Evolutionary conservation across 1,140 invertebrate genomes (phyloP).

Genomic region (Bradynema listronoti): DNA sequence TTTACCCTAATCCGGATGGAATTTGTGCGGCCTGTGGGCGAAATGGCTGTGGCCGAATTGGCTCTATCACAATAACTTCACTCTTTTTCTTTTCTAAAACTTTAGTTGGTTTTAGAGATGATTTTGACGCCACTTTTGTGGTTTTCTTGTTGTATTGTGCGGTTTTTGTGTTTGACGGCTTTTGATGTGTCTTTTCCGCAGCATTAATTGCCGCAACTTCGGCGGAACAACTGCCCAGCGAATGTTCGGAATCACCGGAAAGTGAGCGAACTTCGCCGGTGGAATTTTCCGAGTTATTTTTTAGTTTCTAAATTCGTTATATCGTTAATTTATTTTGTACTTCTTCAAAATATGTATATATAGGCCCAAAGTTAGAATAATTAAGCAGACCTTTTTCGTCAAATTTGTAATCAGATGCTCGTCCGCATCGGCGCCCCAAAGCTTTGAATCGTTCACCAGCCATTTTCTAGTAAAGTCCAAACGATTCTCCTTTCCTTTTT

Average conservation of each 20-base stretch:
- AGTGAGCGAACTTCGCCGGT: too few species aligned
- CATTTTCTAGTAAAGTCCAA: conserved; percentile 56
- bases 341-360: too few species aligned
- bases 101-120: background rate
- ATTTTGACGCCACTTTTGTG: background rate
- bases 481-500: conserved; percentile 49
- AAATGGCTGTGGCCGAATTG: conserved; percentile 46
- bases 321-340: too few species aligned
- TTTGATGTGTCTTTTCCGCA: conserved; percentile 29
- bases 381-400: too few species aligned
- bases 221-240: conserved; percentile 55
- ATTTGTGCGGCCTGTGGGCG: too few species aligned
- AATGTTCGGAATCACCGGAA: too few species aligned
- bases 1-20: too few species aligned
- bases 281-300: too few species aligned
- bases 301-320: background rate
- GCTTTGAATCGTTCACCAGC: conserved; percentile 17
- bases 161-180: background rate
- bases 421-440: too few species aligned
- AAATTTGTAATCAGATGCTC: too few species aligned
- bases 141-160: conserved; percentile 11
- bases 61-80: conserved; percentile 10
- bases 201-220: conserved; percentile 57
- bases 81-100: background rate
- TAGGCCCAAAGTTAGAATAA: too few species aligned